phyloP scores from a whole-genome alignment of 2,113 vertebrate genomes.

The Lampris incognitus region DNA sequence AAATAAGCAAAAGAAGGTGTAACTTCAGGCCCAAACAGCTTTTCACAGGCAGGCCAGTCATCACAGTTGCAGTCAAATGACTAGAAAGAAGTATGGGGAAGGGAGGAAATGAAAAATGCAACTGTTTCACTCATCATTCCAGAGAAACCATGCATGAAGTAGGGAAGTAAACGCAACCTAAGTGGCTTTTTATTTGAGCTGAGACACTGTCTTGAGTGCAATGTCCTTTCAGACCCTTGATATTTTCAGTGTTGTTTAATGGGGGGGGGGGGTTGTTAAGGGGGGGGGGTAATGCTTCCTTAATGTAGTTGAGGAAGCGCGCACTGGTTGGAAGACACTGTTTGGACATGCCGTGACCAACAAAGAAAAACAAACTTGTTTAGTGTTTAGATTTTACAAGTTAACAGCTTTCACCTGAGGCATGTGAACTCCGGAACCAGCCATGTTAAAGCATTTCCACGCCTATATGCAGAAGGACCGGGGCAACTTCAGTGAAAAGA shows the following conservation, averaged over 20 bases:
- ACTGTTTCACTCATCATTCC: background rate
- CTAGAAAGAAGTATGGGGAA: background rate
- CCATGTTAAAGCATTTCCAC: background rate
- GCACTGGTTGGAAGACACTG: background rate
- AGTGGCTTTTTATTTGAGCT: slow-evolving; percentile 32
- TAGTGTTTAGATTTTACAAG: background rate
- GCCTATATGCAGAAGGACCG: background rate
- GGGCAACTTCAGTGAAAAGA: background rate
- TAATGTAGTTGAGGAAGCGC: slow-evolving; percentile 9
- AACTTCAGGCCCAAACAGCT: slow-evolving; percentile 2
- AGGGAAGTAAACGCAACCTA: slow-evolving; percentile 7
- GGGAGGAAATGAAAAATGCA: slow-evolving; percentile 3
- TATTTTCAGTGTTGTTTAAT: slow-evolving; percentile 34
- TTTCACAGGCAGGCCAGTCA: background rate
- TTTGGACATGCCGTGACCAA: background rate
- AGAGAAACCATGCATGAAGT: slow-evolving; percentile 8
- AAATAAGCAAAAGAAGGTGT: slow-evolving; percentile 26
- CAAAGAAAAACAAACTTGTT: background rate
- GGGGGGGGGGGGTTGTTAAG: background rate
- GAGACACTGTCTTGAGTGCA: slow-evolving; percentile 4
- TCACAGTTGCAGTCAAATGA: background rate
- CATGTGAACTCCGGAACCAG: background rate
- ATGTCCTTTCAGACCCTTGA: slow-evolving; percentile 3
- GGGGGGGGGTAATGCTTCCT: slow-evolving; percentile 17
- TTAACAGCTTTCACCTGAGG: background rate